Evolutionary conservation across 2,797 vertebrate species (phyloP).

Genomic region (Neomorphus geoffroyi): DNA sequence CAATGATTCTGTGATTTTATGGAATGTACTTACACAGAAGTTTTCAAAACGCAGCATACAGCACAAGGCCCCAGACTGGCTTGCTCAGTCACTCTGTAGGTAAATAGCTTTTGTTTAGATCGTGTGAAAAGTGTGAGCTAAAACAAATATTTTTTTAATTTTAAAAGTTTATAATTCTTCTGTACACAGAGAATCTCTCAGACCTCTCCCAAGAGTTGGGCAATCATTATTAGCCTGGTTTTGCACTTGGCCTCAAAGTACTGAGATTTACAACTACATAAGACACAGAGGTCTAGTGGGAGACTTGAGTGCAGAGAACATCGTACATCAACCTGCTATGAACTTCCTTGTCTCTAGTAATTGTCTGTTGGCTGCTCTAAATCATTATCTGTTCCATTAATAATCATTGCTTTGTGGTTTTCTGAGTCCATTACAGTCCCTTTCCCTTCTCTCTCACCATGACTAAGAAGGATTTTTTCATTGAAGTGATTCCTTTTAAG

Average conservation of each 20-base stretch:
- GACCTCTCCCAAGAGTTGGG: neutral
- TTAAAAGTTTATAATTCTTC: neutral
- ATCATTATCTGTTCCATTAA: neutral
- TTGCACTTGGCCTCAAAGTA: neutral
- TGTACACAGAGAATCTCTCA: neutral
- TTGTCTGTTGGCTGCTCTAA: neutral
- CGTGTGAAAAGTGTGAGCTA: neutral
- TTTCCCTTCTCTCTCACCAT: neutral
- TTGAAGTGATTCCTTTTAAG: neutral
- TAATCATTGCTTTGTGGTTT: neutral
- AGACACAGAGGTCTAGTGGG: neutral
- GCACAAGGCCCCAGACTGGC: neutral
- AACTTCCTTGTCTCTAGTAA: neutral
- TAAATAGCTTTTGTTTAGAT: neutral
- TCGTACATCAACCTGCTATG: neutral
- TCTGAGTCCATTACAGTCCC: neutral
- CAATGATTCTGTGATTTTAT: neutral
- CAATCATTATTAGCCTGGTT: neutral
- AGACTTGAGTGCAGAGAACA: neutral
- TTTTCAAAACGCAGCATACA: neutral
- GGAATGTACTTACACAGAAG: neutral
- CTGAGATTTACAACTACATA: neutral
- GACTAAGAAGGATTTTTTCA: neutral
- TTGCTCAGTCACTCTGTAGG: neutral
- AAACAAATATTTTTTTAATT: neutral